Evolutionary conservation across 37 sponge, comb jelly and placozoan species (phyloP).

Genomic region (Eunapius fragilis): DNA sequence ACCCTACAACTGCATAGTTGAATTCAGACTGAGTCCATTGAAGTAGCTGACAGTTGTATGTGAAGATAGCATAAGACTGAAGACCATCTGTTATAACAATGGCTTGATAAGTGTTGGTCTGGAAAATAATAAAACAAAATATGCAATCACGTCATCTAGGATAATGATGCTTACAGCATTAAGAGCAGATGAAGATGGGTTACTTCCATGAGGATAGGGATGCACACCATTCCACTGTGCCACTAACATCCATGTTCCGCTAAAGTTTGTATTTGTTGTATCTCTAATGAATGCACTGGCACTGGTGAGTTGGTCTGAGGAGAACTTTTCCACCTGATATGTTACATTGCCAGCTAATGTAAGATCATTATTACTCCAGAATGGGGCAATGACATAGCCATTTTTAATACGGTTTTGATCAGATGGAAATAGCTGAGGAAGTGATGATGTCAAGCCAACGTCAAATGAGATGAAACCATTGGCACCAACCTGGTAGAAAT

Average conservation of each 20-base stretch:
- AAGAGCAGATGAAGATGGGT: neutral
- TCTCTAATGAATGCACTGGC: slow-evolving; percentile 27
- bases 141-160: neutral
- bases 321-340: slow-evolving; percentile 35
- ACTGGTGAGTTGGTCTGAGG: neutral
- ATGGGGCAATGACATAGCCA: slow-evolving; percentile 62
- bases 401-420: neutral
- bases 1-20: slow-evolving; percentile 49
- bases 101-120: slow-evolving; percentile 72
- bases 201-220: slow-evolving; percentile 43
- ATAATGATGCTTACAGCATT: neutral
- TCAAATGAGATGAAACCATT: slow-evolving; percentile 62
- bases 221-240: slow-evolving; percentile 58
- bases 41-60: slow-evolving; percentile 67
- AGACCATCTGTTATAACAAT: slow-evolving; percentile 65
- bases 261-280: slow-evolving; percentile 4
- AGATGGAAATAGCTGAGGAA: slow-evolving; percentile 31
- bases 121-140: neutral
- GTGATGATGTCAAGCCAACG: neutral
- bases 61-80: slow-evolving; percentile 63
- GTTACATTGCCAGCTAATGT: slow-evolving; percentile 33
- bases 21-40: slow-evolving; percentile 45
- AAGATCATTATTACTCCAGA: slow-evolving; percentile 70
- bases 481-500: slow-evolving; percentile 42
- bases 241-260: slow-evolving; percentile 52